phyloP scores from a whole-genome alignment of 2,113 vertebrate species.

The Hystrix brachyura region DNA sequence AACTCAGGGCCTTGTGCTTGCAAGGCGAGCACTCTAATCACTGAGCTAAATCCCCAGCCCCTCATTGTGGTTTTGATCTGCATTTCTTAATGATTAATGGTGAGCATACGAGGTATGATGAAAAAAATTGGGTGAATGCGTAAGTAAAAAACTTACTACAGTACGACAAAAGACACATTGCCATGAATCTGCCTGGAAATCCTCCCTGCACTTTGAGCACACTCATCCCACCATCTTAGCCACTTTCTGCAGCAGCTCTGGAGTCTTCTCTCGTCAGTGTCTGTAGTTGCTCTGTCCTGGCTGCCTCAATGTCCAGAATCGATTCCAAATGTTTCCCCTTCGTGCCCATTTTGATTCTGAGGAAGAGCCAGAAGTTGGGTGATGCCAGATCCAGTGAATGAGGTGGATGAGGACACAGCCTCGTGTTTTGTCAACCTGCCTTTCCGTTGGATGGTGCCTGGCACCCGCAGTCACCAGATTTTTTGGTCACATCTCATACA shows the following conservation, averaged over 20 bases:
- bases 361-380: not conserved
- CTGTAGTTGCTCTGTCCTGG: not conserved
- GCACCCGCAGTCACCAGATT: not conserved
- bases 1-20: no score
- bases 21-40: no score
- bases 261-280: not conserved
- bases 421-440: no score
- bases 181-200: not conserved
- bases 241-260: not conserved
- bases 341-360: not conserved
- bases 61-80: not conserved
- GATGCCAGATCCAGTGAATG: not conserved
- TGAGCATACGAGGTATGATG: not conserved
- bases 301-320: not conserved
- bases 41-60: no score
- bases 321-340: no score
- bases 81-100: not conserved
- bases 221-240: not conserved
- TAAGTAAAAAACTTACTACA: not conserved
- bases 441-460: not conserved
- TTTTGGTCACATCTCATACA: not conserved
- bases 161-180: not conserved
- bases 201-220: no score
- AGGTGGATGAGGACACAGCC: not conserved
- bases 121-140: not conserved